Conservation (phyloP, 2,888 invertebrate species). For the Schizotus pectinicornis region DNA sequence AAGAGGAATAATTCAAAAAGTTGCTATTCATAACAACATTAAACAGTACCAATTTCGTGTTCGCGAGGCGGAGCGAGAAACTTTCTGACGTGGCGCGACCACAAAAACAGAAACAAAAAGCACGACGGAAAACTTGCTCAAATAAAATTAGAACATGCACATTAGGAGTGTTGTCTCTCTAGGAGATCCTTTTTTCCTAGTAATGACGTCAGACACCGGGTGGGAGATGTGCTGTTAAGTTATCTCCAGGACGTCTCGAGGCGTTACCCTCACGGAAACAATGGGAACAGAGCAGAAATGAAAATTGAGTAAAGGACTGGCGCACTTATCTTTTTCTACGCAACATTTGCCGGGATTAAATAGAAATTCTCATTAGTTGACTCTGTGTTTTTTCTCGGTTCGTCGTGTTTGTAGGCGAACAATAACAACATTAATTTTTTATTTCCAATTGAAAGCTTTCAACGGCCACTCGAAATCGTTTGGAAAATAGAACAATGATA, state of each 20-base stretch:
- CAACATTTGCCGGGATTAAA: too few relatives aligned
- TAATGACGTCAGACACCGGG: slow-evolving; percentile 23
- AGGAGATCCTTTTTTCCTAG: slow-evolving; percentile 15
- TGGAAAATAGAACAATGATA: too few relatives aligned
- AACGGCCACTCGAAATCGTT: too few relatives aligned
- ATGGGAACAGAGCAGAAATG: slow-evolving; percentile 19
- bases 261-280: slow-evolving; percentile 21
- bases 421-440: too few relatives aligned
- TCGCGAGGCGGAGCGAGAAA: slow-evolving; percentile 16
- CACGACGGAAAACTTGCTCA: slow-evolving; percentile 23
- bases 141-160: slow-evolving; percentile 48
- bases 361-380: slow-evolving; percentile 21
- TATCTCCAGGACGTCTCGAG: slow-evolving; percentile 20
- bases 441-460: too few relatives aligned
- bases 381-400: background rate
- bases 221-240: slow-evolving; percentile 18
- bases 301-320: slow-evolving; percentile 2
- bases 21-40: slow-evolving; percentile 28
- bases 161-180: slow-evolving; percentile 39
- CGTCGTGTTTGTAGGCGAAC: too few relatives aligned
- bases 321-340: too few relatives aligned
- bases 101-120: slow-evolving; percentile 17
- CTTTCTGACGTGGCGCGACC: slow-evolving; percentile 13
- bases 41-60: slow-evolving; percentile 23
- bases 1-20: slow-evolving; percentile 23